A percentile compares a stretch with the other conserved stretches of the same genome.
Conservation (phyloP, 2,797 vertebrate genomes). For the Galagoides demidoff region DNA sequence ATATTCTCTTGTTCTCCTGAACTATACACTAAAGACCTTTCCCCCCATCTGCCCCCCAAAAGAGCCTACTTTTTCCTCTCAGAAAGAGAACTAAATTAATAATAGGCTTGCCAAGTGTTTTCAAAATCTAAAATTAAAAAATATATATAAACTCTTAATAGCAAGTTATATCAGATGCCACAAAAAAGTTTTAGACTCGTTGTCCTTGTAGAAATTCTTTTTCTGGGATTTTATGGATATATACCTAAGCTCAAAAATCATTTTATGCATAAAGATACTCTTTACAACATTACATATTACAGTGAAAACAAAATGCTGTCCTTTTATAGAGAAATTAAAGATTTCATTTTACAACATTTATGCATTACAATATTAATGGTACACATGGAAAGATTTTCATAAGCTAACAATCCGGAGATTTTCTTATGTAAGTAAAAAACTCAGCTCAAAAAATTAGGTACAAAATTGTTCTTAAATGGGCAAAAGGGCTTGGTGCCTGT, state of each 20-base stretch:
- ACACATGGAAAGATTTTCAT: not conserved
- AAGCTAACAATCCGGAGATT: not conserved
- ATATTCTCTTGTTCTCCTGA: not conserved
- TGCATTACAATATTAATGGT: not conserved
- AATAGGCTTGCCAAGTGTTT: not conserved
- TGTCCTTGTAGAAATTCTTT: not conserved
- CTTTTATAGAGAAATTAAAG: not conserved
- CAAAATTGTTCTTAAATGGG: not conserved
- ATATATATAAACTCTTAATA: not conserved
- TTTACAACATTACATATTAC: slow-evolving; percentile 16
- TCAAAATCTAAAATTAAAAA: not conserved
- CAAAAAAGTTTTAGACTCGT: not conserved
- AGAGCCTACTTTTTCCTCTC: not conserved
- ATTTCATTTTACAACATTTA: slow-evolving; percentile 45
- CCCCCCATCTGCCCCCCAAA: not conserved
- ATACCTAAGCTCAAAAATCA: not conserved
- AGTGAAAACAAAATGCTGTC: not conserved
- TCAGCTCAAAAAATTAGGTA: not conserved
- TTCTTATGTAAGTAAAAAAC: slow-evolving; percentile 2
- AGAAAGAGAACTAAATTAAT: not conserved
- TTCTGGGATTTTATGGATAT: not conserved
- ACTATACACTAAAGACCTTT: not conserved
- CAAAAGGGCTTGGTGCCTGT: too few relatives aligned
- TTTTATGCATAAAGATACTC: slow-evolving; percentile 24
- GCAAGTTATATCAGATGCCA: not conserved